phyloP scores from a whole-genome alignment of 1,140 invertebrate species.

The Rhopalosiphum maidis region DNA sequence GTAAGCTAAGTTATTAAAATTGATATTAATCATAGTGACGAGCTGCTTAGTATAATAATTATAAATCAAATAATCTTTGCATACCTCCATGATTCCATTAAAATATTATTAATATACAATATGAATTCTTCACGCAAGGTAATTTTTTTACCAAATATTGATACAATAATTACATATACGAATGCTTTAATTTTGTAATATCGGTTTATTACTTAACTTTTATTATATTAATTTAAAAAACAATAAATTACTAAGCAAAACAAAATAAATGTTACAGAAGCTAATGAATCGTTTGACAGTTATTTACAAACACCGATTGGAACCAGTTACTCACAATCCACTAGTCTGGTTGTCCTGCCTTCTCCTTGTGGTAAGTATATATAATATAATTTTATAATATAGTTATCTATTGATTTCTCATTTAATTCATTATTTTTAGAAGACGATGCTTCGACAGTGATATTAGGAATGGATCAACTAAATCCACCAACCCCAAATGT shows the following conservation, averaged over 20 bases:
- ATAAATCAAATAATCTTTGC: background rate
- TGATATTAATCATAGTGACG: no score
- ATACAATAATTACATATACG: no score
- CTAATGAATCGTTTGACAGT: slow-evolving; percentile 76
- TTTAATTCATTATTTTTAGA: background rate
- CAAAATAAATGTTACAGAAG: slow-evolving; percentile 66
- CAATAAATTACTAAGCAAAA: background rate
- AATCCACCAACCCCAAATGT: slow-evolving; percentile 65
- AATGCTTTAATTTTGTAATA: background rate
- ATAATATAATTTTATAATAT: background rate
- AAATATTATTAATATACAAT: no score
- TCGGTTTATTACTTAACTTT: background rate
- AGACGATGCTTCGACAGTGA: slow-evolving; percentile 40
- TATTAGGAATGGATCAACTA: slow-evolving; percentile 51
- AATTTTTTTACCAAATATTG: background rate
- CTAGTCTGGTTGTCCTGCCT: slow-evolving; percentile 57
- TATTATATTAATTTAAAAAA: no score
- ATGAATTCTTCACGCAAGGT: background rate
- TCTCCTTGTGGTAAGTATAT: slow-evolving; percentile 48
- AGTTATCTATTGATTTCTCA: background rate
- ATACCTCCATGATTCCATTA: no score
- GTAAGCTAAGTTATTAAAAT: no score
- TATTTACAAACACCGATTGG: slow-evolving; percentile 68
- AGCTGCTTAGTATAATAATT: background rate
- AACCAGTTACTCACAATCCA: slow-evolving; percentile 51